A percentile compares a stretch with the other conserved stretches of the same genome.
Evolutionary conservation across 1,140 invertebrate species (phyloP).

Genomic region (Drosophila repletoides): DNA sequence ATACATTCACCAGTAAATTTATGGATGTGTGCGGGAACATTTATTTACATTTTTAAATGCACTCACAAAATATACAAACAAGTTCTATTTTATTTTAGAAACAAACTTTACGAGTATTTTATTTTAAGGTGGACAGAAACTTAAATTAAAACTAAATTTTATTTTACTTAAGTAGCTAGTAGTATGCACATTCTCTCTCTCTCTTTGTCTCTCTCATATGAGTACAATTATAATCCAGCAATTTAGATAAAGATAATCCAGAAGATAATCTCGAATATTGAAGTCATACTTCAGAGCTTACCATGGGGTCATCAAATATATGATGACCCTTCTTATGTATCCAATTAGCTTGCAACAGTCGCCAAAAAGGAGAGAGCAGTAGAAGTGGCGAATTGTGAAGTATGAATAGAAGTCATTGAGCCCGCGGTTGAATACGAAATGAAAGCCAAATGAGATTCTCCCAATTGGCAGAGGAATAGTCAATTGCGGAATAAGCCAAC

Average conservation of each 20-base stretch:
- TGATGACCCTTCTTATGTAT: constrained; percentile 40
- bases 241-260: background rate
- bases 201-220: background rate
- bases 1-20: constrained; percentile 17
- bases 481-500: constrained; percentile 46
- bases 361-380: constrained; percentile 14
- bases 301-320: constrained; percentile 44
- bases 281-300: constrained; percentile 3
- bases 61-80: constrained; percentile 53
- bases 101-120: constrained; percentile 8
- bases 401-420: constrained; percentile 40
- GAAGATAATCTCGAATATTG: constrained; percentile 3
- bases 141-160: constrained; percentile 15
- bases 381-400: constrained; percentile 5
- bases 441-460: constrained; percentile 21
- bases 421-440: constrained; percentile 2
- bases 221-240: background rate
- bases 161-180: no score
- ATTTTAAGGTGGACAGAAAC: constrained; percentile 13
- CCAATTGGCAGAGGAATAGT: constrained; percentile 61
- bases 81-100: constrained; percentile 42
- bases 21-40: constrained; percentile 46
- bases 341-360: constrained; percentile 51
- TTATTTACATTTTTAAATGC: constrained; percentile 75
- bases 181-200: no score